Conservation (phyloP, 2,888 invertebrate genomes). For the Trimorus sp. region DNA sequence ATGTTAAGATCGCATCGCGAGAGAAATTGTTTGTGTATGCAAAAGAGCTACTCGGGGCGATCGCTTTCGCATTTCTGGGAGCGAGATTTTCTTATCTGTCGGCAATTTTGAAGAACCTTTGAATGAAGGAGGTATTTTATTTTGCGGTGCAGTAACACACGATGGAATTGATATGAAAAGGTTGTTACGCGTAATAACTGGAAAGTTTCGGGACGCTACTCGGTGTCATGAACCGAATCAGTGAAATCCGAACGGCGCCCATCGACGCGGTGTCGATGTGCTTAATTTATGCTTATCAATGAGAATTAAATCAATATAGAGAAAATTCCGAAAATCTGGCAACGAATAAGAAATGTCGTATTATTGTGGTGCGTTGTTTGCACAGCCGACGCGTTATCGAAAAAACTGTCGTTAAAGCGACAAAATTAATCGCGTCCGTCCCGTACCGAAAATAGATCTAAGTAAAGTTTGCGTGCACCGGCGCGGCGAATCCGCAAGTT, state of each 20-base stretch:
- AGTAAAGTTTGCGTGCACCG: constrained; percentile 17
- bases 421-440: constrained; percentile 34
- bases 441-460: constrained; percentile 50
- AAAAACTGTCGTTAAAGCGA: constrained; percentile 36
- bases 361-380: constrained; percentile 34
- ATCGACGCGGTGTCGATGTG: neutral
- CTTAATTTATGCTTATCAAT: constrained; percentile 11
- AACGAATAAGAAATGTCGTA: constrained; percentile 4
- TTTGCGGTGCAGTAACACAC: no score
- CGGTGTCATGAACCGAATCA: no score
- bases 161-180: no score
- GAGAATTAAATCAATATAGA: constrained; percentile 41
- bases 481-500: constrained; percentile 30
- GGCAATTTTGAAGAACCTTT: no score
- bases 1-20: constrained; percentile 5
- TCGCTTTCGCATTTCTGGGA: no score
- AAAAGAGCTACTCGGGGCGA: no score
- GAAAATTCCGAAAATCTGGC: constrained; percentile 31
- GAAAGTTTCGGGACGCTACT: no score
- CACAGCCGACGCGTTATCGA: constrained; percentile 55
- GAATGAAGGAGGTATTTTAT: no score
- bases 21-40: neutral
- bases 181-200: no score
- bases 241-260: no score
- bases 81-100: no score